Evolutionary conservation across 2,888 invertebrate species (phyloP), one percentile per base, ranked within the genome.

Genomic region (Alcis repandata): DNA sequence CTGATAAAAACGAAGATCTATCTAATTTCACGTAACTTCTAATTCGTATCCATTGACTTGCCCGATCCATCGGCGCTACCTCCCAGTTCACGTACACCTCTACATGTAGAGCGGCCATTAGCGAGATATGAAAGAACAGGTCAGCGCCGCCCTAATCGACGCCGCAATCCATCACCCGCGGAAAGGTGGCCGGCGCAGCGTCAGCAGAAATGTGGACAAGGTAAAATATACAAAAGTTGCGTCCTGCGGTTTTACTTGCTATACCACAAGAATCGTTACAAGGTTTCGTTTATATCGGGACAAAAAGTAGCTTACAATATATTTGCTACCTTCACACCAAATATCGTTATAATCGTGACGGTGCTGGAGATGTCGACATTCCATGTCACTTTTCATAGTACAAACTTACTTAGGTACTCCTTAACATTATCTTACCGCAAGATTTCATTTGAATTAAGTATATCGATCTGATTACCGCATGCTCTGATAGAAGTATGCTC

Each of bases 71-170:
- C 8, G 9, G 0, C 45, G 19, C 9, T 45, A 45, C n/a, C 17
- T 19, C 33, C 19, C 45, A 43, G n/a, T 13, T 17, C 20, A 38
- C 13, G 41, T 51, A 40, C 43, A 54, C 45, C 45, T 56, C 56
- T 45, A 33, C 40, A 54, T 43, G 73, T 75, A 72, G 71, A 70
- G 76, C 76, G 76, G 88, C 90, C 92, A 92, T 92, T 92, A 92
- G 92, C 79, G 90, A 84, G 91, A 91, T 92, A 91, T 91, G 92
- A 92, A 91, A 90, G 92, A 89, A 89, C 92, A 92, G 92, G 92
- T 92, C 92, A 89, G 90, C 87, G 83, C 79, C 85, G 82, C 88
- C 89, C 91, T 92, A 92, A 92, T 92, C 92, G 92, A 86, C 90
- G 89, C 91, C 89, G 92, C 90, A 87, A 92, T 92, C 92, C 92